phyloP scores from a whole-genome alignment of 2,113 vertebrate species.

The Nerophis lumbriciformis region DNA sequence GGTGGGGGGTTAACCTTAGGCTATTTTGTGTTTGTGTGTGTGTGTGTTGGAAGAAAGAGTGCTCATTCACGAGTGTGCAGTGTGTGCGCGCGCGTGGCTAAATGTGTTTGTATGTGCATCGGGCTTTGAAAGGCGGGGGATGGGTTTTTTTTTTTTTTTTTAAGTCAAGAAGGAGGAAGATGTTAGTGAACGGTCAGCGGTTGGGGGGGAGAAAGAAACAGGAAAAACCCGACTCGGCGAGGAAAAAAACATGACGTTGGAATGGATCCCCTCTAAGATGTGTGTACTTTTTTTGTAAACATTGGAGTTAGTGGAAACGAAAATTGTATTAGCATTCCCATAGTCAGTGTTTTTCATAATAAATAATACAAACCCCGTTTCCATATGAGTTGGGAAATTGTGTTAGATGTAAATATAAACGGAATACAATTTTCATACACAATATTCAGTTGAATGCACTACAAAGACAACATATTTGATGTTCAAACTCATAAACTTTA shows the following conservation, averaged over 20 bases:
- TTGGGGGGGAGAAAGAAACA: constrained; percentile 13
- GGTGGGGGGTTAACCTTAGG: constrained; percentile 62
- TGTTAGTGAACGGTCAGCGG: constrained; percentile 40
- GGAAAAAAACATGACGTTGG: constrained; percentile 6
- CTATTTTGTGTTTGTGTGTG: constrained; percentile 47
- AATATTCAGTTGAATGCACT: too few relatives aligned
- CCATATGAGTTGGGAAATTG: too few relatives aligned
- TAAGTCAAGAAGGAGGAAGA: constrained; percentile 41
- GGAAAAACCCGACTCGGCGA: constrained; percentile 25
- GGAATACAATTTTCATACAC: too few relatives aligned
- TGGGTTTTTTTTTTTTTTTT: constrained; percentile 11
- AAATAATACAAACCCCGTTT: too few relatives aligned
- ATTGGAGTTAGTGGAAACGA: too few relatives aligned
- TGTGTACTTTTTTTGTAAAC: too few relatives aligned
- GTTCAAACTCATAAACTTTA: too few relatives aligned
- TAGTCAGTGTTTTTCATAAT: too few relatives aligned
- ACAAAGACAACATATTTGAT: too few relatives aligned
- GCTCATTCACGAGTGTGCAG: constrained; percentile 41
- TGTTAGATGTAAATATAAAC: too few relatives aligned
- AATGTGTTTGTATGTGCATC: constrained; percentile 38
- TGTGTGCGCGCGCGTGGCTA: constrained; percentile 9
- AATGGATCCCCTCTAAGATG: neutral
- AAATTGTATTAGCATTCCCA: too few relatives aligned
- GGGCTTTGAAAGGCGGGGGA: constrained; percentile 39
- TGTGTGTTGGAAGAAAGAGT: constrained; percentile 31